These are phyloP conservation scores for Xiphorhynchus elegans DNA, from an alignment of 2,113 vertebrate genomes.

Conservation along the genomic window DNA sequence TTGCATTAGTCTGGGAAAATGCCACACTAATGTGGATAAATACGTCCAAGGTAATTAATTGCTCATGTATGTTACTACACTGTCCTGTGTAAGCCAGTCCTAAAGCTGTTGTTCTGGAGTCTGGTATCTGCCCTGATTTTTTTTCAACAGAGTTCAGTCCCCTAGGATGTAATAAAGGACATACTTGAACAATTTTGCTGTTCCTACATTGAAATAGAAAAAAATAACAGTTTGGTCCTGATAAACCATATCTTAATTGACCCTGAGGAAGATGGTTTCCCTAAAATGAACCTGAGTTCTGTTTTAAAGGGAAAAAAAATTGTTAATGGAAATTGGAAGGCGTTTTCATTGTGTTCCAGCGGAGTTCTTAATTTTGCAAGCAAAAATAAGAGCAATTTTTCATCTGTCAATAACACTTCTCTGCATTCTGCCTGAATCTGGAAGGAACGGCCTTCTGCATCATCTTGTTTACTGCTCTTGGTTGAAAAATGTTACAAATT, in stretches of 20 bases:
- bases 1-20: neutral
- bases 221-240: neutral
- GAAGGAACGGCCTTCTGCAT: constrained; percentile 22
- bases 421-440: neutral
- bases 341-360: constrained; percentile 23
- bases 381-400: constrained; percentile 43
- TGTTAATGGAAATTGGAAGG: neutral
- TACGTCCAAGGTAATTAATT: neutral
- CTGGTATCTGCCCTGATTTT: neutral
- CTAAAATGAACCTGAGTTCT: neutral
- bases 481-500: constrained; percentile 37
- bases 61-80: neutral
- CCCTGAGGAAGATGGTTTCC: neutral
- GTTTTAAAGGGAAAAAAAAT: neutral
- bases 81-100: neutral
- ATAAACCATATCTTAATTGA: neutral
- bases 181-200: neutral
- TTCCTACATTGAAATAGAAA: neutral
- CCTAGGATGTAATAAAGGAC: neutral
- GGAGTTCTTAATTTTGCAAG: constrained; percentile 27
- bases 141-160: neutral
- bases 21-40: neutral
- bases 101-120: neutral
- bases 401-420: constrained; percentile 1
- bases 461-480: constrained; percentile 16